phyloP scores from a whole-genome alignment of 2,113 vertebrate species.

The Grus americana region DNA sequence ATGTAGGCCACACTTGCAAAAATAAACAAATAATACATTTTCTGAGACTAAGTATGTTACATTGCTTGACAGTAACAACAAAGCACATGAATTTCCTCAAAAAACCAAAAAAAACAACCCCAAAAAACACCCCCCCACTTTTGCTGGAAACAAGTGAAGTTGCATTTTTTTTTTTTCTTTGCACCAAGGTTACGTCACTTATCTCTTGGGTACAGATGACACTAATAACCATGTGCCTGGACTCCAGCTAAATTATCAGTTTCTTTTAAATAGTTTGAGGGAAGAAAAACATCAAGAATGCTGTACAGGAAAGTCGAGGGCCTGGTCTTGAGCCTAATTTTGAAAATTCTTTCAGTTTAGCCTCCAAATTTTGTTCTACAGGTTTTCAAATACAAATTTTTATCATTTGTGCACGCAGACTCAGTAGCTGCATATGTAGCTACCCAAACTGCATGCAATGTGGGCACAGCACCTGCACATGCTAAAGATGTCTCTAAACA shows the following conservation, averaged over 20 bases:
- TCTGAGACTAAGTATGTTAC: not conserved
- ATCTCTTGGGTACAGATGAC: constrained; percentile 55
- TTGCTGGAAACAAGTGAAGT: not conserved
- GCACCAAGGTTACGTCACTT: not conserved
- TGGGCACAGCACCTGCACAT: not conserved
- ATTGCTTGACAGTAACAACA: not conserved
- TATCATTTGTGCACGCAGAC: not conserved
- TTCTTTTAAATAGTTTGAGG: not conserved
- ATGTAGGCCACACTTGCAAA: not conserved
- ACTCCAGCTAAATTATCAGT: not conserved
- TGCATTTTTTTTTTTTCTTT: not conserved
- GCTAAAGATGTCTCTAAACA: not conserved
- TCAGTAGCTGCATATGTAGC: not conserved
- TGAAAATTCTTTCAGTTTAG: not conserved
- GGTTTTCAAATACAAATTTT: not conserved
- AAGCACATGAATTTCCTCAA: not conserved
- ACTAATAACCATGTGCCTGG: not conserved
- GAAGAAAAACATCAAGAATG: not conserved
- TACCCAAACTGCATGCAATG: not conserved
- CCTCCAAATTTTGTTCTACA: not conserved
- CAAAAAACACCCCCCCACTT: not conserved
- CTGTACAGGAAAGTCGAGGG: not conserved
- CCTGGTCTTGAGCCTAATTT: not conserved
- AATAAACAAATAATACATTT: not conserved
- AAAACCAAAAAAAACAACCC: not conserved